These are phyloP conservation scores for Monopis laevigella DNA, from an alignment of 2,888 invertebrate species.

Conservation along the genomic window DNA sequence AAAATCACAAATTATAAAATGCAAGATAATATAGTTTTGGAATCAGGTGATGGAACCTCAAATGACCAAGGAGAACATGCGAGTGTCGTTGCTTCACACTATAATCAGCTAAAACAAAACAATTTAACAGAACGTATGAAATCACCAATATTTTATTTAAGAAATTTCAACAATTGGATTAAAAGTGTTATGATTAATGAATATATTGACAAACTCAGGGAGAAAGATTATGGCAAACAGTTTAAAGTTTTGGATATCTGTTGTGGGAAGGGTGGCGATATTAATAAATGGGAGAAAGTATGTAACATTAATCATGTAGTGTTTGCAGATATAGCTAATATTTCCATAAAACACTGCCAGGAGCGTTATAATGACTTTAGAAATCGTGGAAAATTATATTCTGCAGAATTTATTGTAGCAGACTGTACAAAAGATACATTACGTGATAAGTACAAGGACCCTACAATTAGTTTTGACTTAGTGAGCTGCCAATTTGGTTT, in stretches of 20 bases:
- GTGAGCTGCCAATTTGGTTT: slow-evolving; percentile 98
- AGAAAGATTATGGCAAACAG: slow-evolving; percentile 72
- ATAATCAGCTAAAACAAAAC: slow-evolving; percentile 88
- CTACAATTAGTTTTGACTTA: slow-evolving; percentile 83
- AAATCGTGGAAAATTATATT: slow-evolving; percentile 61
- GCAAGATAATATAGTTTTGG: too few relatives aligned
- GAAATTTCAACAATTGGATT: slow-evolving; percentile 99
- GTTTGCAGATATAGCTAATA: slow-evolving; percentile 93
- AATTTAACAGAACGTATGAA: slow-evolving; percentile 82
- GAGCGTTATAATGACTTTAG: slow-evolving; percentile 81
- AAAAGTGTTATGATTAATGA: slow-evolving; percentile 95
- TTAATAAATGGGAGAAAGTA: slow-evolving; percentile 94
- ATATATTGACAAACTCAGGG: slow-evolving; percentile 73
- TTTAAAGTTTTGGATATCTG: slow-evolving; percentile 90
- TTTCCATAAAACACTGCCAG: slow-evolving; percentile 91
- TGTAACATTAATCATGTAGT: slow-evolving; percentile 79
- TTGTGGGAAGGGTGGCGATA: slow-evolving; percentile 98
- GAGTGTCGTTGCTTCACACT: slow-evolving; percentile 87
- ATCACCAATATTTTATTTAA: slow-evolving; percentile 90
- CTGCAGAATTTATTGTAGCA: slow-evolving; percentile 90
- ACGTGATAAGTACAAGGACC: slow-evolving; percentile 80
- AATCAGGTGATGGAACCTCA: too few relatives aligned
- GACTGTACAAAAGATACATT: slow-evolving; percentile 90
- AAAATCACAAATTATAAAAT: too few relatives aligned
- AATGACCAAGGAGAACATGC: slow-evolving; percentile 63